phyloP scores from a whole-genome alignment of 2,797 vertebrate species.

The Chelmon rostratus region DNA sequence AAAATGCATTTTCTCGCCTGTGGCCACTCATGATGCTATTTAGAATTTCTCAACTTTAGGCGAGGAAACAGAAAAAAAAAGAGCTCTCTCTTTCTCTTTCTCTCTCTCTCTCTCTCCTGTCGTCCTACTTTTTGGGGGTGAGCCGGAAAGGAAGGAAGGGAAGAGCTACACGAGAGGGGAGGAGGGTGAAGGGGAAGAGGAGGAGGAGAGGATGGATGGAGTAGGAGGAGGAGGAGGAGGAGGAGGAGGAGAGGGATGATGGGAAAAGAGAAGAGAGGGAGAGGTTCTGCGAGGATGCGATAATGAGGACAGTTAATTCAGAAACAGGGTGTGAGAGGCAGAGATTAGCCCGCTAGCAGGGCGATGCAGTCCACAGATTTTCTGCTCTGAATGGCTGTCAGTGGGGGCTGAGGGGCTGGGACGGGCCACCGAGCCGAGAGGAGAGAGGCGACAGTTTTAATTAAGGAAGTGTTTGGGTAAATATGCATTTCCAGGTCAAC shows the following conservation, averaged over 20 bases:
- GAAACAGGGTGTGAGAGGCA: constrained; percentile 79
- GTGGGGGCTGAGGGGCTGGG: constrained; percentile 64
- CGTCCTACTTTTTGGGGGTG: constrained; percentile 71
- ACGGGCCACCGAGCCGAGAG: constrained; percentile 58
- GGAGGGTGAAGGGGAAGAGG: constrained; percentile 18
- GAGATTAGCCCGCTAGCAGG: constrained; percentile 78
- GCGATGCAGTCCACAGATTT: constrained; percentile 81
- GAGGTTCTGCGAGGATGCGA: constrained; percentile 79
- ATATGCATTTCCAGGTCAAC: constrained; percentile 76
- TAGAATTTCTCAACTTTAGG: constrained; percentile 77
- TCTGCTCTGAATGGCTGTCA: constrained; percentile 78
- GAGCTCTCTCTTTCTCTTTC: constrained; percentile 24
- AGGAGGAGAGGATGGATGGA: constrained; percentile 21
- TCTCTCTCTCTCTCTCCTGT: constrained; percentile 28
- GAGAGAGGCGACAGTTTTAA: constrained; percentile 75
- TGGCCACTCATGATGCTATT: constrained; percentile 77
- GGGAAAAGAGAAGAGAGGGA: constrained; percentile 43
- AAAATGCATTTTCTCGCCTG: constrained; percentile 73
- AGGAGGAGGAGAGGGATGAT: constrained; percentile 23
- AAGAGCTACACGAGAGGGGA: constrained; percentile 41
- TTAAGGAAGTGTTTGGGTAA: constrained; percentile 76
- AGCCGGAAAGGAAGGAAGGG: constrained; percentile 53
- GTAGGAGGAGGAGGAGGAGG: constrained; percentile 19
- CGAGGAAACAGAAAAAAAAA: constrained; percentile 26
- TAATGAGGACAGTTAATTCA: constrained; percentile 84